Evolutionary conservation across 2,797 vertebrate genomes (phyloP).

Genomic region (Pipistrellus kuhlii): DNA sequence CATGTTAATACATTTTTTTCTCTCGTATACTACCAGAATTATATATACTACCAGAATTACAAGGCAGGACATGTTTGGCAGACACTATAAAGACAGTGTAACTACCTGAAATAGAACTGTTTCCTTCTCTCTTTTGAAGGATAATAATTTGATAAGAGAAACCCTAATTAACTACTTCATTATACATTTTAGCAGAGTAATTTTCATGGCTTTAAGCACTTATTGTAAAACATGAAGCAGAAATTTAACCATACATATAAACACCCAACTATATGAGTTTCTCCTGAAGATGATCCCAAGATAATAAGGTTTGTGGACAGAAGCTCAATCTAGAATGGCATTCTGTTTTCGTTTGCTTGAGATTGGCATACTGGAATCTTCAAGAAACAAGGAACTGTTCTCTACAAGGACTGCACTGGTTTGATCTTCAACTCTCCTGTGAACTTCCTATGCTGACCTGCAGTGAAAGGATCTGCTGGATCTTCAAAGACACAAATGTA

Average conservation of each 20-base stretch:
- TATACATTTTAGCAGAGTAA: conserved; percentile 29
- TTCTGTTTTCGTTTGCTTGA: neutral
- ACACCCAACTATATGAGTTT: neutral
- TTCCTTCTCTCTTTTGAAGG: conserved; percentile 51
- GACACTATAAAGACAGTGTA: neutral
- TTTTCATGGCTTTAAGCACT: conserved; percentile 49
- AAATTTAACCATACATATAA: conserved; percentile 40
- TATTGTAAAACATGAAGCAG: neutral
- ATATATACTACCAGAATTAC: conserved; percentile 2
- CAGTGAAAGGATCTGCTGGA: neutral
- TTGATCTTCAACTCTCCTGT: neutral
- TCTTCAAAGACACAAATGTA: conserved; percentile 17
- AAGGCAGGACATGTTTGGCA: neutral
- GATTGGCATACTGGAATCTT: conserved; percentile 3
- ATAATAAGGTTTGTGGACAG: neutral
- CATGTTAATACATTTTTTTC: neutral
- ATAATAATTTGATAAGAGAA: conserved; percentile 43
- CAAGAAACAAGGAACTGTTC: neutral
- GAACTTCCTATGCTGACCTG: neutral
- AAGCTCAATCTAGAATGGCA: neutral
- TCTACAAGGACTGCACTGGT: neutral
- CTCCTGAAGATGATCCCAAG: neutral
- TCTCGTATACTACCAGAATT: neutral
- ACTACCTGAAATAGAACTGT: conserved; percentile 10
- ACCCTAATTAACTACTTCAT: neutral